Percentiles rank a stretch among this genome's conserved stretches.
Conservation (phyloP, 2,797 vertebrate genomes). For the Podarcis lilfordi region DNA sequence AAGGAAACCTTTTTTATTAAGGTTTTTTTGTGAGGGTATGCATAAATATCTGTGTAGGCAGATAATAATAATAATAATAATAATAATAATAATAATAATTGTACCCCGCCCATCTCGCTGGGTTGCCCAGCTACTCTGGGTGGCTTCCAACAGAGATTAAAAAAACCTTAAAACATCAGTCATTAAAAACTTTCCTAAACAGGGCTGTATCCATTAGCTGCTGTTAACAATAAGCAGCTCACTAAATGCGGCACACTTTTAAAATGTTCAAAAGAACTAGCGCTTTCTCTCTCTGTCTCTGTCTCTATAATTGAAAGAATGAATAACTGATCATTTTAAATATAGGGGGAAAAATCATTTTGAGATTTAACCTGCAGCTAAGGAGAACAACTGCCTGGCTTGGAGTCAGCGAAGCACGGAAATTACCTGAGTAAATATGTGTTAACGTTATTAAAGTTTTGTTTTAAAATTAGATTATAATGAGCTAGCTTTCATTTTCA, state of each 20-base stretch:
- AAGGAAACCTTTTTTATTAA: no score
- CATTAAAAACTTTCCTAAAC: no score
- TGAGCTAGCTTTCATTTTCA: slow-evolving; percentile 33
- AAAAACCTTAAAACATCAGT: no score
- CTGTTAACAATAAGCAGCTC: not conserved
- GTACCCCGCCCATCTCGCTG: no score
- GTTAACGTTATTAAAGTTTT: slow-evolving; percentile 21
- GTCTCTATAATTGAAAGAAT: slow-evolving; percentile 11
- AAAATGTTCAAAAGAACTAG: not conserved
- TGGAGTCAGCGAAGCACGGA: slow-evolving; percentile 8
- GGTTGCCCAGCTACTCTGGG: no score
- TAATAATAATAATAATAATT: no score
- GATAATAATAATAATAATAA: no score
- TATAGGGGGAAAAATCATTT: not conserved
- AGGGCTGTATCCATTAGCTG: not conserved
- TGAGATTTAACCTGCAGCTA: not conserved
- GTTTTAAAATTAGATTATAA: slow-evolving; percentile 36
- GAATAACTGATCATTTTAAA: slow-evolving; percentile 5
- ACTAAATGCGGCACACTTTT: slow-evolving; percentile 1
- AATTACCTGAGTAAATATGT: slow-evolving; percentile 13
- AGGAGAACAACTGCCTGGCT: not conserved
- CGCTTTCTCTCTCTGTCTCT: not conserved
- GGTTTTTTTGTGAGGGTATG: not conserved
- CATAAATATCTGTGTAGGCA: not conserved
- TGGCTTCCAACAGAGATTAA: no score